Percentiles rank a stretch among this genome's conserved stretches.
Conservation (phyloP, 2,113 vertebrate genomes). For the Eolophus roseicapilla region DNA sequence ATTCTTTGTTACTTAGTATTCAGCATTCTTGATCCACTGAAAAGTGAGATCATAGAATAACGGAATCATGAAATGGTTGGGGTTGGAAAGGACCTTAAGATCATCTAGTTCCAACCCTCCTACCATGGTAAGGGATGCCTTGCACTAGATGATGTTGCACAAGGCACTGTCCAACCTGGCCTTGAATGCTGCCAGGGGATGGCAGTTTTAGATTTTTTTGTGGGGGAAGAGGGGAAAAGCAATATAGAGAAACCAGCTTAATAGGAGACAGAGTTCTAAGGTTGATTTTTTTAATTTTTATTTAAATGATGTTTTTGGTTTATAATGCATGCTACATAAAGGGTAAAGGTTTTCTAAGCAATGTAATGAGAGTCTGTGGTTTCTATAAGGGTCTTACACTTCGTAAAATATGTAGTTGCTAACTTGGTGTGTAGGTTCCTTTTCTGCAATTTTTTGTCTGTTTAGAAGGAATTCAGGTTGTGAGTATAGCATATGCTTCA, state of each 20-base stretch:
- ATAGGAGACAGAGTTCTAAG: background rate
- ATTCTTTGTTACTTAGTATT: background rate
- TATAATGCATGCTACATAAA: background rate
- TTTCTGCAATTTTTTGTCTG: background rate
- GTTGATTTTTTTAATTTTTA: background rate
- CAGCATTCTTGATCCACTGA: background rate
- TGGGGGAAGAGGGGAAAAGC: background rate
- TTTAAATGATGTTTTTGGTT: background rate
- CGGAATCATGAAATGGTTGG: background rate
- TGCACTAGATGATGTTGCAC: background rate
- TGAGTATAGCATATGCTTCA: background rate
- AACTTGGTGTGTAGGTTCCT: background rate
- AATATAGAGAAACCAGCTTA: background rate
- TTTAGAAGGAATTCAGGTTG: background rate
- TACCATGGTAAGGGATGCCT: background rate
- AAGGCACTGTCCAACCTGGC: background rate
- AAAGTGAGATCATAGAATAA: background rate
- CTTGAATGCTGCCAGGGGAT: background rate
- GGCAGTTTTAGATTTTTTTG: background rate
- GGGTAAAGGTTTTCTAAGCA: background rate
- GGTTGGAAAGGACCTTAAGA: background rate
- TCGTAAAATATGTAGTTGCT: background rate
- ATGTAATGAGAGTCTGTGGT: background rate
- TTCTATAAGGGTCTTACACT: background rate
- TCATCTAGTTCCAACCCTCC: background rate